A percentile compares a stretch with the other conserved stretches of the same genome.
phyloP scores from a whole-genome alignment of 2,113 vertebrate genomes.

The Eubucco bourcierii region DNA sequence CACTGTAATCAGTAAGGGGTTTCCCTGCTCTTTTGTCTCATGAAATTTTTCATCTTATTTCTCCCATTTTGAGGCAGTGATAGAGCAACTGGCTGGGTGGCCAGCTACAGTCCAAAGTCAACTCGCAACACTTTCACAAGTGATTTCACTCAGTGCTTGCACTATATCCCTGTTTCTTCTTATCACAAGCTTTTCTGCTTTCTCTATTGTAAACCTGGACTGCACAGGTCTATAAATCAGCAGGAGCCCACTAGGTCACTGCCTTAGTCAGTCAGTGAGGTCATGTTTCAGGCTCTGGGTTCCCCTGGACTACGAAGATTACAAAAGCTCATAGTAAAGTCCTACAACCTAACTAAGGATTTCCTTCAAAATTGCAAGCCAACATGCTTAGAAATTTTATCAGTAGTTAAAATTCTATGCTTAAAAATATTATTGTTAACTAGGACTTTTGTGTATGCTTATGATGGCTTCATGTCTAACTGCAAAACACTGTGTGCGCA shows the following conservation, averaged over 20 bases:
- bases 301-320: background rate
- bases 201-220: background rate
- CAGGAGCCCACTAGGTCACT: background rate
- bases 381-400: background rate
- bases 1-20: background rate
- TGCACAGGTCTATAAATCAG: background rate
- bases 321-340: background rate
- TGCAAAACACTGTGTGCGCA: background rate
- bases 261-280: background rate
- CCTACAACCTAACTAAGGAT: background rate
- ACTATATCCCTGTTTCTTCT: background rate
- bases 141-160: background rate
- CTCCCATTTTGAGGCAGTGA: background rate
- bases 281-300: background rate
- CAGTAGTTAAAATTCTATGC: background rate
- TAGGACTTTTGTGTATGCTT: background rate
- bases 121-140: background rate
- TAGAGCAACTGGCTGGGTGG: background rate
- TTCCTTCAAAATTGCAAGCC: background rate
- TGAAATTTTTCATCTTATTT: background rate
- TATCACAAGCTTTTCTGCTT: background rate
- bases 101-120: background rate
- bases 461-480: background rate
- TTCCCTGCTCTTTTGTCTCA: accelerated
- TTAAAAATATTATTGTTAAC: background rate